Conservation (phyloP, 1,140 invertebrate species). For the Atta cephalotes region DNA sequence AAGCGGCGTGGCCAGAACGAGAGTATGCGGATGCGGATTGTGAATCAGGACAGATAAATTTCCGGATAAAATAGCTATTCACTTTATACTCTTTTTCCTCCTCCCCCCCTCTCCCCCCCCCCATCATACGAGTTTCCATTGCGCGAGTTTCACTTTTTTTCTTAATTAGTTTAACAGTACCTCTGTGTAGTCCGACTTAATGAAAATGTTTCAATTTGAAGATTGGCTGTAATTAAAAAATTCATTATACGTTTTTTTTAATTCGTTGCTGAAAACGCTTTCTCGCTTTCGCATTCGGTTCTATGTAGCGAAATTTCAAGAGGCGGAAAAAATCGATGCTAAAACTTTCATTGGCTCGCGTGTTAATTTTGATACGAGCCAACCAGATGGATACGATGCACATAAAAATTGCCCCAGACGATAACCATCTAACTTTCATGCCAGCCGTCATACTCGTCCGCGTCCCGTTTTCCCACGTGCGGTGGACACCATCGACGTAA, state of each 20-base stretch:
- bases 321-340: constrained; percentile 13
- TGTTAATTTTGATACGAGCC: constrained; percentile 56
- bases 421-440: constrained; percentile 59
- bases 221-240: constrained; percentile 35
- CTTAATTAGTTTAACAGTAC: constrained; percentile 41
- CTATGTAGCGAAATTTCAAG: background rate
- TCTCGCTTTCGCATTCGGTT: background rate
- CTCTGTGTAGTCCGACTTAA: background rate
- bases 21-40: background rate
- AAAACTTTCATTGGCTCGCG: constrained; percentile 32
- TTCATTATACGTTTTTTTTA: constrained; percentile 31
- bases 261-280: constrained; percentile 13
- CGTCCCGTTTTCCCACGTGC: background rate
- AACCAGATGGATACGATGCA: background rate
- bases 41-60: constrained; percentile 55
- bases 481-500: constrained; percentile 43
- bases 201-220: constrained; percentile 49
- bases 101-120: background rate
- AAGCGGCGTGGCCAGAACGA: constrained; percentile 10
- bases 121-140: background rate
- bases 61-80: constrained; percentile 54
- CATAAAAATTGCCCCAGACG: constrained; percentile 50
- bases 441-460: background rate
- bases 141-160: background rate
- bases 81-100: constrained; percentile 32